These are phyloP conservation scores for Eledona agricola DNA, from an alignment of 2,888 invertebrate genomes.

Conservation along the genomic window DNA sequence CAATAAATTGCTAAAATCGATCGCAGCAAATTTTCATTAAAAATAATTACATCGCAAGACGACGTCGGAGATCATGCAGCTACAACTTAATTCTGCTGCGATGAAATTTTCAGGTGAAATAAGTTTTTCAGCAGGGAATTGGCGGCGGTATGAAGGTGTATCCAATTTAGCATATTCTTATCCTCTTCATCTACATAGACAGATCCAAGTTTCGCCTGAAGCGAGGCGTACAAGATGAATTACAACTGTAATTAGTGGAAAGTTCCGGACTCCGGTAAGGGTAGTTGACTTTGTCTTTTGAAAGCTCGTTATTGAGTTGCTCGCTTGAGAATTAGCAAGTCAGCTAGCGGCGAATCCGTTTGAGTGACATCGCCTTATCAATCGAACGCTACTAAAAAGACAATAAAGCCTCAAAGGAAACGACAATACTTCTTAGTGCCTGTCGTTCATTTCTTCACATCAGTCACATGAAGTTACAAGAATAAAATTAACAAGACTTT, in stretches of 20 bases:
- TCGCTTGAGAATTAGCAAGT: constrained; percentile 48
- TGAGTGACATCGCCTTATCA: constrained; percentile 41
- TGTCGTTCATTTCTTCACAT: too few relatives aligned
- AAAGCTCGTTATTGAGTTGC: constrained; percentile 51
- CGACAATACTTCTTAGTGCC: too few relatives aligned
- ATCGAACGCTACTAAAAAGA: constrained; percentile 31
- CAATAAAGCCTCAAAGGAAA: constrained; percentile 9
- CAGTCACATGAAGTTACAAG: too few relatives aligned
- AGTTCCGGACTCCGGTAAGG: constrained; percentile 46
- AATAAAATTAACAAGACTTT: too few relatives aligned
- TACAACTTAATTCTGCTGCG: too few relatives aligned
- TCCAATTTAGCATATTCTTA: constrained; percentile 17
- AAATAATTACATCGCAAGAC: too few relatives aligned
- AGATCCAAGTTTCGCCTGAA: constrained; percentile 26
- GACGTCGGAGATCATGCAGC: too few relatives aligned
- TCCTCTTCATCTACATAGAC: constrained; percentile 28
- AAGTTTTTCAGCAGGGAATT: too few relatives aligned
- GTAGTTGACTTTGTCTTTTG: constrained; percentile 50
- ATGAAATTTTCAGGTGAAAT: too few relatives aligned
- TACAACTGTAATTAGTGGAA: constrained; percentile 55
- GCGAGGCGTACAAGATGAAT: constrained; percentile 49
- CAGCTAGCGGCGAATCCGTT: constrained; percentile 36
- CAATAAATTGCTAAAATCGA: too few relatives aligned
- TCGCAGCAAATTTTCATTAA: too few relatives aligned
- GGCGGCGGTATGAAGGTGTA: background rate